Base-by-base conservation (phyloP, 2,888 invertebrate genomes). In the Lepidonotus clava region DNA sequence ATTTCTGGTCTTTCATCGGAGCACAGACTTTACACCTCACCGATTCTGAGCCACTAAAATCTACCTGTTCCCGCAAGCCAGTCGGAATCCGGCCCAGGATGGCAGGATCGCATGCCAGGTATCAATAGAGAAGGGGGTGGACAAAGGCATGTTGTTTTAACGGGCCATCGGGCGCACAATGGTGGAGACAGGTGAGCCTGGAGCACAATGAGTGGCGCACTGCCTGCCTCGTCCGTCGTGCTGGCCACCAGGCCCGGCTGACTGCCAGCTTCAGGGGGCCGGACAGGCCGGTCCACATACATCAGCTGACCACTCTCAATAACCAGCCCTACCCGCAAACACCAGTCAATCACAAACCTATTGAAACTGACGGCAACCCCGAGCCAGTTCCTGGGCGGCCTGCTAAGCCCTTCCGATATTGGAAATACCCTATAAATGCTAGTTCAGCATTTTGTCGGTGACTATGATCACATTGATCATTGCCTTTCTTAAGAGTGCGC, bases 101-200 rank as follows among this genome's bases (percentile, higher is more conserved):
- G 61, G 28, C 11, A 32, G 11, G 24, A 28, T 61, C 53, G 61
- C 61, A 32, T 61, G 61, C 28, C 61, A 28, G 28, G 61, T 61
- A 4, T 32, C 61, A 28, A 61, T 61, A 61, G 61, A 2, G 61
- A n/a, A 24, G 61, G 24, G 21, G 61, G 28, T 32, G 5, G 61
- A 61, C 61, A 61, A 61, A 61, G 28, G 28, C 5, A 32, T 61
- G 61, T 61, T 61, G 61, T 61, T 61, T 61, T 61, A 61, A 61
- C 61, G 61, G 61, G 28, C 61, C 24, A 61, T 61, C 28, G 28
- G 61, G 28, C 61, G 28, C 28, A 61, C 61, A 61, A 61, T 61
- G 28, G 28, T 28, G 46, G 61, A 61, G 61, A 24, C 61, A 61
- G 61, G 61, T 61, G 61, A 61, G 61, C 61, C 24, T 18, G 61